Evolutionary conservation across 2,888 invertebrate genomes (phyloP).

Genomic region (Hydrotaea diabolus): DNA sequence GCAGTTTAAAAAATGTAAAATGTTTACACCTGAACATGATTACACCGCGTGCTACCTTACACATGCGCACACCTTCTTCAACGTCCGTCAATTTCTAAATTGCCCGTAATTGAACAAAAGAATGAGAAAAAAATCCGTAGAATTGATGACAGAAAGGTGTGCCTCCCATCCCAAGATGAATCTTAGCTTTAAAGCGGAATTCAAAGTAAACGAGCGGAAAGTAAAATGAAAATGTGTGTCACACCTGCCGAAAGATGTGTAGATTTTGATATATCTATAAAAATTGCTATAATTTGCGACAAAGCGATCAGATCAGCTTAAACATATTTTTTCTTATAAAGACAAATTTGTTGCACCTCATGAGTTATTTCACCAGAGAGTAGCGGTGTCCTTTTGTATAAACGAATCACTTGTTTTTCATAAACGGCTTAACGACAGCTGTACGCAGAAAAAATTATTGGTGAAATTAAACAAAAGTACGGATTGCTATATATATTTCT

Average conservation of each 20-base stretch:
- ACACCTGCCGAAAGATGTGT: background rate
- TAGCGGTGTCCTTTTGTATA: too few species aligned
- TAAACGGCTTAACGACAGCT: too few species aligned
- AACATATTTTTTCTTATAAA: too few species aligned
- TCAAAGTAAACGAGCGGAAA: background rate
- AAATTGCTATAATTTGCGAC: too few species aligned
- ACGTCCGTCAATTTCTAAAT: background rate
- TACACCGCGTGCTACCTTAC: background rate
- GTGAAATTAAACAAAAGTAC: too few species aligned
- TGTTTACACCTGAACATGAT: conserved; percentile 10
- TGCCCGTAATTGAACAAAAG: background rate
- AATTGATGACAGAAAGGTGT: background rate
- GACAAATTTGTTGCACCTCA: too few species aligned
- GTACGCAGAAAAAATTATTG: too few species aligned
- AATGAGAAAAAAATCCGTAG: background rate
- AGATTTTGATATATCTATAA: too few species aligned
- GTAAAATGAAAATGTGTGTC: background rate
- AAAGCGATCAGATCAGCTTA: too few species aligned
- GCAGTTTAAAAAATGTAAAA: background rate
- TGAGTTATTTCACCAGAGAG: too few species aligned
- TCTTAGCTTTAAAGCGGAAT: background rate
- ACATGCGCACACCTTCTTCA: background rate
- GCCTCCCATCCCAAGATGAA: background rate
- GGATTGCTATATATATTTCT: too few species aligned
- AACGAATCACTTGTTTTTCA: too few species aligned